A percentile compares a stretch with the other conserved stretches of the same genome.
phyloP scores from a whole-genome alignment of 2,113 vertebrate genomes.

The Corythornis vintsioides region DNA sequence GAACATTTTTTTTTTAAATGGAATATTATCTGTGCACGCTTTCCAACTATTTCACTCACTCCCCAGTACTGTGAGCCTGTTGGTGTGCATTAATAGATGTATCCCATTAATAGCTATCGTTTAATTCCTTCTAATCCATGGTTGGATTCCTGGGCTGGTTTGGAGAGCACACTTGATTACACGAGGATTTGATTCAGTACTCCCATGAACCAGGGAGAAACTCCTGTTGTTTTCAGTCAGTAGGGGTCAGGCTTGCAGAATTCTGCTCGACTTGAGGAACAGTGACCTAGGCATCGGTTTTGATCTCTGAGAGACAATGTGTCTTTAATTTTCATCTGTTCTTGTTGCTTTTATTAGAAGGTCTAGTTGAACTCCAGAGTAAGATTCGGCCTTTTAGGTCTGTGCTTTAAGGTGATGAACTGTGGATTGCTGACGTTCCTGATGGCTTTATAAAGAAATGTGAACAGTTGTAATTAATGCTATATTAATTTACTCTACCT shows the following conservation, averaged over 20 bases:
- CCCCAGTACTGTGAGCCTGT: not conserved
- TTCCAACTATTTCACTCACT: not conserved
- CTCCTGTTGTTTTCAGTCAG: not conserved
- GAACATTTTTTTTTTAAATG: not conserved
- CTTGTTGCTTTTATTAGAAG: not conserved
- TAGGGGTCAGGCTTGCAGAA: not conserved
- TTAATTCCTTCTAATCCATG: not conserved
- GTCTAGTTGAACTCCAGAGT: not conserved
- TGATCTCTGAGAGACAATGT: not conserved
- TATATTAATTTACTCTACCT: conserved; percentile 3
- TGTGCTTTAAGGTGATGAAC: not conserved
- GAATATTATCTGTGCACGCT: not conserved
- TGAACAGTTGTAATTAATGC: not conserved
- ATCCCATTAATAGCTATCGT: not conserved
- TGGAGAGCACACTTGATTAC: not conserved
- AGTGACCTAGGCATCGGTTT: not conserved
- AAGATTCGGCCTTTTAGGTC: conserved; percentile 1
- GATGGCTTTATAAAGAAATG: not conserved
- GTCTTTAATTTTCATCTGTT: not conserved
- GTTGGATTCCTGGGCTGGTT: not conserved
- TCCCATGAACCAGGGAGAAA: not conserved
- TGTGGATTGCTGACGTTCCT: not conserved
- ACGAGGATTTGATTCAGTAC: not conserved
- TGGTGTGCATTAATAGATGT: not conserved
- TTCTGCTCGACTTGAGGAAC: not conserved